phyloP scores from a whole-genome alignment of 2,888 invertebrate species.

The Prionchulus punctatus region DNA sequence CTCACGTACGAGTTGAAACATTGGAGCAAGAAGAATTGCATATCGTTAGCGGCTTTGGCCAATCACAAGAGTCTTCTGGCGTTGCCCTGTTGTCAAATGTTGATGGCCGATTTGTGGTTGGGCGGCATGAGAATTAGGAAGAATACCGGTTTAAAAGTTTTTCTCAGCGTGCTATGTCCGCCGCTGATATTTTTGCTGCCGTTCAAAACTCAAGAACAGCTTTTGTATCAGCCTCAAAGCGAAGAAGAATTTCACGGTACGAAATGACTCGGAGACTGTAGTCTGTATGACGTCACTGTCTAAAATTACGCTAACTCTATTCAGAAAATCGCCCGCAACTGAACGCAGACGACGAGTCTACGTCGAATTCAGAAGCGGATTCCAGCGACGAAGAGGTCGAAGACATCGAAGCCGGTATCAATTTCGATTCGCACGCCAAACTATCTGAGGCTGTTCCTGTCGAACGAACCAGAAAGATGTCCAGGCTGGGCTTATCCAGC shows the following conservation, averaged over 20 bases:
- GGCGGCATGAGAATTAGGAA: conserved; percentile 86
- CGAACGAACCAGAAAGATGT: too few relatives aligned
- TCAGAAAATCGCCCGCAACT: too few relatives aligned
- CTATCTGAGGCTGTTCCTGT: too few relatives aligned
- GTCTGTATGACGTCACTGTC: too few relatives aligned
- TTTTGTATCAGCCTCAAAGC: conserved; percentile 93
- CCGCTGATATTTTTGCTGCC: conserved; percentile 69
- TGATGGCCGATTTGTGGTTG: conserved; percentile 98
- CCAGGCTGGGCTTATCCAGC: too few relatives aligned
- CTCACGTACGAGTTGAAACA: conserved; percentile 89
- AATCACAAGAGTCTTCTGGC: conserved; percentile 52
- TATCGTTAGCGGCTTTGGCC: conserved; percentile 84
- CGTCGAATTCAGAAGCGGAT: too few relatives aligned
- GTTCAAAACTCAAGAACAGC: conserved; percentile 91
- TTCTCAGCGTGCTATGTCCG: conserved; percentile 59
- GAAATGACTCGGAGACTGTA: too few relatives aligned
- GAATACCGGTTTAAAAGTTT: conserved; percentile 71
- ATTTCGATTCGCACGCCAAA: too few relatives aligned
- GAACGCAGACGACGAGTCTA: too few relatives aligned
- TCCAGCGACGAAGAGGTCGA: too few relatives aligned
- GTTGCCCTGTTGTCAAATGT: conserved; percentile 54
- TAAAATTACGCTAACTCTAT: too few relatives aligned
- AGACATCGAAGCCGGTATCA: too few relatives aligned
- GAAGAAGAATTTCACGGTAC: conserved; percentile 71
- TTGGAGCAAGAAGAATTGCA: conserved; percentile 94